Conservation (phyloP, 2,797 vertebrate species). For the Valencia hispanica region DNA sequence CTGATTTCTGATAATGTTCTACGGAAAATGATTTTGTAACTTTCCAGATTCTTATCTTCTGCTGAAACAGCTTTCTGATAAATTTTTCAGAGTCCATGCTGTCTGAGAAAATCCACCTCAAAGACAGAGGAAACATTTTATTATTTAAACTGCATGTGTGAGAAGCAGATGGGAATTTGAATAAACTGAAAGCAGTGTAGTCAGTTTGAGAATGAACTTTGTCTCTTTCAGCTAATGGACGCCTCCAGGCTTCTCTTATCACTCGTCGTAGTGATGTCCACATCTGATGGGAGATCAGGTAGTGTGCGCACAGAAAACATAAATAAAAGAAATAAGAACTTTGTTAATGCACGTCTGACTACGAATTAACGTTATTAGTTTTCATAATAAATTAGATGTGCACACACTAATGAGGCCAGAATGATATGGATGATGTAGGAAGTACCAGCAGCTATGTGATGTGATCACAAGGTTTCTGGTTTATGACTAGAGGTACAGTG, state of each 20-base stretch:
- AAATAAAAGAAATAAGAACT: not conserved
- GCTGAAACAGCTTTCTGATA: not conserved
- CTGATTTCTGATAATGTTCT: not conserved
- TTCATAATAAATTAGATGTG: not conserved
- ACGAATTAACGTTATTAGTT: no score
- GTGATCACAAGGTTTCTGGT: not conserved
- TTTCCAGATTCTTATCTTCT: not conserved
- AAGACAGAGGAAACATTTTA: not conserved
- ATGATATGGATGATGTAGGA: not conserved
- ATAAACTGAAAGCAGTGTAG: not conserved
- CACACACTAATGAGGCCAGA: not conserved
- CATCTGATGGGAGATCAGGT: slow-evolving; percentile 37
- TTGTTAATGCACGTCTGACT: not conserved
- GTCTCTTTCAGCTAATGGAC: slow-evolving; percentile 48
- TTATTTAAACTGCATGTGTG: not conserved
- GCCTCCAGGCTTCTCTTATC: slow-evolving; percentile 8
- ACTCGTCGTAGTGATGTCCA: not conserved
- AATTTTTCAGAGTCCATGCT: not conserved
- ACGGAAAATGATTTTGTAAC: not conserved
- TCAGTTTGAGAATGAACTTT: slow-evolving; percentile 1
- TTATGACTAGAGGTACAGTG: not conserved
- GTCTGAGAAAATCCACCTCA: no score
- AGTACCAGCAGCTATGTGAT: not conserved
- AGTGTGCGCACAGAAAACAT: not conserved
- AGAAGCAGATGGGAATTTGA: not conserved